Conservation (phyloP, 2,797 vertebrate species). For the Melopsittacus undulatus region DNA sequence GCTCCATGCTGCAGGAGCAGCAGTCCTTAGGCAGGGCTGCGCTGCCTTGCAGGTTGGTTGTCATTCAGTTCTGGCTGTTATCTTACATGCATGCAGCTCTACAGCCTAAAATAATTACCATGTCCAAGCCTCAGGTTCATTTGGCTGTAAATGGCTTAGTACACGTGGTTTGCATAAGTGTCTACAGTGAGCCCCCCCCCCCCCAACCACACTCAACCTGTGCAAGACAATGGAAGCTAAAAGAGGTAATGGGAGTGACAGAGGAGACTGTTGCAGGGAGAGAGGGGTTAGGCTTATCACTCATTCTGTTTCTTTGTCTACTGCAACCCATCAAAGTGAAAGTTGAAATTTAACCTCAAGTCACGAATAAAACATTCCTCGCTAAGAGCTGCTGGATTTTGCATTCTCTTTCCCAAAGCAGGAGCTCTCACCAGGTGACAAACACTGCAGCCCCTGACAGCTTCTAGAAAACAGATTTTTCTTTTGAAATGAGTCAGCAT, state of each 20-base stretch:
- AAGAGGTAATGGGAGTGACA: neutral
- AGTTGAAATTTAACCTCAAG: constrained; percentile 22
- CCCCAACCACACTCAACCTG: neutral
- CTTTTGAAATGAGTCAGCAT: constrained; percentile 52
- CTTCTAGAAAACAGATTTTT: constrained; percentile 22
- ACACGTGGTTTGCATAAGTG: rapidly evolving
- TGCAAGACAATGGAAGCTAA: neutral
- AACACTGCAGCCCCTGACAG: neutral
- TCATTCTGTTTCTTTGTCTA: neutral
- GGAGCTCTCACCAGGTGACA: neutral
- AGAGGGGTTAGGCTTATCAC: neutral
- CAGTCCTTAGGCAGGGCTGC: neutral
- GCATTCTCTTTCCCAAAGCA: neutral
- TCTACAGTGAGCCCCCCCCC: neutral
- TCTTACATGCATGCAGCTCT: neutral
- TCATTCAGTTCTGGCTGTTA: neutral
- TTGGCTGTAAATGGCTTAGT: neutral
- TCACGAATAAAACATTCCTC: neutral
- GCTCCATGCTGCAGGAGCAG: rapidly evolving
- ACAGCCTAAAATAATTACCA: neutral
- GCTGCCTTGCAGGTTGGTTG: neutral
- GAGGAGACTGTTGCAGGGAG: neutral
- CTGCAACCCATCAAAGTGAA: neutral
- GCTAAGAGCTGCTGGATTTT: neutral
- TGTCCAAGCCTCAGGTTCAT: rapidly evolving